A percentile compares a stretch with the other conserved stretches of the same genome.
Conservation (phyloP, 2,113 vertebrate genomes). For the Orcinus orca region DNA sequence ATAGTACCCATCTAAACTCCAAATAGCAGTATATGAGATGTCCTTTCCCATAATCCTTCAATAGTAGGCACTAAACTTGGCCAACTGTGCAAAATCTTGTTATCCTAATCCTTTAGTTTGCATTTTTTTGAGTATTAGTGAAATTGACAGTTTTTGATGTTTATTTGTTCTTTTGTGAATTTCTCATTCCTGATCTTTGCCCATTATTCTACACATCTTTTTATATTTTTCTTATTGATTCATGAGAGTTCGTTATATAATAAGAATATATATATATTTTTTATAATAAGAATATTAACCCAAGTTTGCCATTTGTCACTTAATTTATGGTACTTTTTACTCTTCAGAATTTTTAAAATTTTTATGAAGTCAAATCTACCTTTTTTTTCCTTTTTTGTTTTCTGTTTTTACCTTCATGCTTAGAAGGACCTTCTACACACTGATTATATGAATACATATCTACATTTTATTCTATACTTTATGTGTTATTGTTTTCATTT, state of each 20-base stretch:
- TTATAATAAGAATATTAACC: background rate
- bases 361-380: background rate
- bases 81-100: background rate
- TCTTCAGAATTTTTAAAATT: background rate
- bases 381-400: background rate
- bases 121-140: background rate
- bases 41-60: background rate
- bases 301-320: background rate
- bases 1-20: background rate
- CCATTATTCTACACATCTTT: background rate
- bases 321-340: background rate
- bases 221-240: background rate
- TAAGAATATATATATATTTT: background rate
- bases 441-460: background rate
- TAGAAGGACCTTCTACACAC: background rate
- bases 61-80: background rate
- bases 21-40: background rate
- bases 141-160: background rate
- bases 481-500: conserved; percentile 16
- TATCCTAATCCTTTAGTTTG: background rate
- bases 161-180: conserved; percentile 13
- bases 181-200: background rate
- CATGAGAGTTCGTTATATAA: background rate
- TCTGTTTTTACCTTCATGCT: background rate
- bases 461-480: background rate